Base-by-base conservation (phyloP, 35 echinoderm and acorn worm genomes). In the Stichopus chloronotus region DNA sequence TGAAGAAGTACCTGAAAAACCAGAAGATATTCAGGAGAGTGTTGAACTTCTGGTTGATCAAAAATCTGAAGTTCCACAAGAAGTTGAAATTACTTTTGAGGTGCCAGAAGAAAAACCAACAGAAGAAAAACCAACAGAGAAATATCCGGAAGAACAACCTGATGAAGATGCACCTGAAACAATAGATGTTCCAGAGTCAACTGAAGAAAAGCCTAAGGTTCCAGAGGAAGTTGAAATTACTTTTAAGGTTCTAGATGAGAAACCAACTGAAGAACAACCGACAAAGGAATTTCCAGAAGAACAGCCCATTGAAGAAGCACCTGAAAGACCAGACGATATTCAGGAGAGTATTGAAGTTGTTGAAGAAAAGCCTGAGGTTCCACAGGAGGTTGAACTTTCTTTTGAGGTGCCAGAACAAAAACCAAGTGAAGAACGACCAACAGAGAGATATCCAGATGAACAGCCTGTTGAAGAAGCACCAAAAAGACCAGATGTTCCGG, bases 241-340 rank as follows among this genome's bases (percentile, higher is more conserved):
- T 4, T 91, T 91, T 91, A 72, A 91, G 76, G 56, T 78, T 56
- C 89, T 72, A 71, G 85, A 88, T 21, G 85, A 88, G 57, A 88
- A 88, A 24, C 85, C 85, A 1, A 25, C 58, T 14, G 85, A 88
- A 30, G 85, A 84, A 55, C 11, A 30, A 52, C 5, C 5, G 78
- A 81, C 12, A 55, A 21, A 43, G 53, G 22, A 20, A 9, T 54
- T 54, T 56, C 7, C 52, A 57, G 81, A 84, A 17, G 81, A 84
- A 54, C 54, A 84, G 21, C 81, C 81, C 24, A 17, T 55, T 71
- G 52, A 86, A 78, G 53, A 92, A 97, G 90, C 69, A 65, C 4
- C 83, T 94, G 95, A 72, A 90, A 98, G 17, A 94, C 96, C 5
- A 14, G 87, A 90, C 22, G 60, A 90, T 76, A 63, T 90, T 71